These are phyloP conservation scores for Nephotettix cincticeps DNA, from an alignment of 1,140 invertebrate species.

Conservation along the genomic window DNA sequence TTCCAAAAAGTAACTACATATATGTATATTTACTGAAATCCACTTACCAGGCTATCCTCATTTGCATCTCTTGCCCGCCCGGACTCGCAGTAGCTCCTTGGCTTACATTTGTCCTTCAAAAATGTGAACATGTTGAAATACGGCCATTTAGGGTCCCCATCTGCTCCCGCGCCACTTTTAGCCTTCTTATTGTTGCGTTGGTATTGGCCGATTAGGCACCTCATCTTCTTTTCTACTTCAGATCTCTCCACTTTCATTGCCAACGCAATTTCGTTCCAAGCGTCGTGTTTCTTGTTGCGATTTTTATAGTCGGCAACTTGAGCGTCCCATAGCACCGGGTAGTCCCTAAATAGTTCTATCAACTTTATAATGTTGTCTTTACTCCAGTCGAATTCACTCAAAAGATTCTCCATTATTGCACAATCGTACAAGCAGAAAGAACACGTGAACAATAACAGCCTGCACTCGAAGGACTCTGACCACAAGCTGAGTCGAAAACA, in stretches of 20 bases:
- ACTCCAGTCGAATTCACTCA: conserved; percentile 26
- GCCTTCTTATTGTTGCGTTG: no score
- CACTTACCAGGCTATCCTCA: neutral
- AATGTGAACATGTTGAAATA: conserved; percentile 21
- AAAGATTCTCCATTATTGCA: conserved; percentile 28
- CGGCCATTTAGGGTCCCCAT: conserved; percentile 13
- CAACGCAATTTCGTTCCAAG: conserved; percentile 16
- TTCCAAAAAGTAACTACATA: neutral
- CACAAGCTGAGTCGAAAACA: no score
- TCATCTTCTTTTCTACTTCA: conserved; percentile 25
- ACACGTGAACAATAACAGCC: no score
- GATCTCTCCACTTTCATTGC: conserved; percentile 23
- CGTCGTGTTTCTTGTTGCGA: conserved; percentile 28
- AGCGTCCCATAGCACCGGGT: conserved; percentile 31
- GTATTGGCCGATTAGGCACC: no score
- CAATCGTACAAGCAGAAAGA: conserved; percentile 5
- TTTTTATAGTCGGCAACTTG: conserved; percentile 25
- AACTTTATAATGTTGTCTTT: conserved; percentile 28
- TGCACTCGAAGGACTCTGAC: no score
- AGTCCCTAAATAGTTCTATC: conserved; percentile 30
- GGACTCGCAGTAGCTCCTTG: conserved; percentile 15
- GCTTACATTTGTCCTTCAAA: conserved; percentile 23
- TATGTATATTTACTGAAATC: neutral
- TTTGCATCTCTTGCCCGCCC: neutral
- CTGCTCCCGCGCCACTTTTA: no score